Base-by-base conservation (phyloP, 2,888 invertebrate genomes). In the Sabatieria punctata region DNA sequence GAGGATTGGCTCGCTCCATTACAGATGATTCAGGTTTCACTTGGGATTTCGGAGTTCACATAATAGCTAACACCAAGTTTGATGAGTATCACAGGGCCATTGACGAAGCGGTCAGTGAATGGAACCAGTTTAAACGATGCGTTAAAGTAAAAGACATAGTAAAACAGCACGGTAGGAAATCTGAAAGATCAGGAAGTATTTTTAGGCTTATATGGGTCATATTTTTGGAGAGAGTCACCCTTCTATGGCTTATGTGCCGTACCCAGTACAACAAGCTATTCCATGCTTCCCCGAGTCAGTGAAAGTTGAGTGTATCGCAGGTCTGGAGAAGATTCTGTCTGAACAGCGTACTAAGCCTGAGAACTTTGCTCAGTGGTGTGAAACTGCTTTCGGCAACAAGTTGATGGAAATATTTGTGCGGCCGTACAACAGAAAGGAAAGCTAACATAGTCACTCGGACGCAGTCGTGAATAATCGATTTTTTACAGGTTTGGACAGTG, bases 361-460 rank as follows among this genome's bases (percentile, higher is more conserved):
- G n/a, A 55, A 58, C 43, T 59, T 59, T 44, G 56, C 45, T 25
- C 51, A 53, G 22, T 59, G 60, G 45, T 48, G 59, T 2, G 30
- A 43, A 8, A 36, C 50, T 8, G 48, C 48, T 30, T 59, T 59
- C 41, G 59, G 59, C 13, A 46, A 49, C 21, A 59, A 56, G 2
- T 49, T 59, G 6, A 53, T 55, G 24, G 46, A 55, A 30, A 49
- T 55, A 18, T 59, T 59, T 48, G 56, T 59, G 25, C 46, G 57
- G 22, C 59, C 59, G 2, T 59, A 59, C 48, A 59, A 59, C 45
- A 55, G 56, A 38, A 59, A 59, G 51, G 59, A 55, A 19, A 41
- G 45, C 2, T n/a, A n/a, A n/a, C n/a, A n/a, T n/a, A n/a, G n/a
- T n/a, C n/a, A n/a, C n/a, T n/a, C n/a, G n/a, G n/a, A n/a, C n/a